These are phyloP conservation scores for Drosophila rufa DNA, from an alignment of 1,140 invertebrate species.

Conservation along the genomic window DNA sequence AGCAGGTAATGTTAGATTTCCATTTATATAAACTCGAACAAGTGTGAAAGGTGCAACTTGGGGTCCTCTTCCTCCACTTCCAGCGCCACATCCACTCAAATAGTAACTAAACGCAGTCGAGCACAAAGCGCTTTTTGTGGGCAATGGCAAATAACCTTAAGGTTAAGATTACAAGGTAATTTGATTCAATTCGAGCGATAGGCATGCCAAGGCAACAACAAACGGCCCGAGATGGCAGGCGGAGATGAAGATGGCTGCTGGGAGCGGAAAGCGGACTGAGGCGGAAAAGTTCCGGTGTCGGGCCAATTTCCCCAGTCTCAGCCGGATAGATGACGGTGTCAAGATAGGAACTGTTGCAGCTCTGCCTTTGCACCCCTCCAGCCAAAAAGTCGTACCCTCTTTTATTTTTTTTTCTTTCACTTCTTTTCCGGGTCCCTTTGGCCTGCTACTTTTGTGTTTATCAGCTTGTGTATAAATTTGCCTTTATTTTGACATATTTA, in stretches of 20 bases:
- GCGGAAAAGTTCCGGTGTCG: slow-evolving; percentile 43
- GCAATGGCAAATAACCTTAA: slow-evolving; percentile 85
- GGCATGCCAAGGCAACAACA: slow-evolving; percentile 76
- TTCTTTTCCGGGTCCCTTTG: slow-evolving; percentile 34
- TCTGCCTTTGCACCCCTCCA: slow-evolving; percentile 54
- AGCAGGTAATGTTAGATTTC: slow-evolving; percentile 83
- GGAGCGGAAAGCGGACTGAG: slow-evolving; percentile 24
- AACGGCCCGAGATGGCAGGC: slow-evolving; percentile 43
- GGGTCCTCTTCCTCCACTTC: background rate
- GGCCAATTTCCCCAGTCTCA: slow-evolving; percentile 72
- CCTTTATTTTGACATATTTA: slow-evolving; percentile 81
- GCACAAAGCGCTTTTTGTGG: slow-evolving; percentile 78
- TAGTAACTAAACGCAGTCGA: slow-evolving; percentile 80
- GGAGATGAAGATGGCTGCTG: slow-evolving; percentile 48
- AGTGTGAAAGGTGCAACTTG: slow-evolving; percentile 74
- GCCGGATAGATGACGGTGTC: slow-evolving; percentile 72
- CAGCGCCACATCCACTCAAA: slow-evolving; percentile 47
- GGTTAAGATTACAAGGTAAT: slow-evolving; percentile 85
- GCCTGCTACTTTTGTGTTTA: slow-evolving; percentile 45
- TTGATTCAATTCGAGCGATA: slow-evolving; percentile 85
- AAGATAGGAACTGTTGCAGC: slow-evolving; percentile 76
- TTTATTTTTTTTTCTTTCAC: slow-evolving; percentile 9
- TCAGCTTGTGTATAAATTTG: slow-evolving; percentile 81
- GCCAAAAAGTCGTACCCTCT: slow-evolving; percentile 34
- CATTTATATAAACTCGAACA: slow-evolving; percentile 77